Evolutionary conservation across 2,888 invertebrate species (phyloP), one percentile per base, ranked within the genome.

Genomic region (Troides oblongomaculatus): DNA sequence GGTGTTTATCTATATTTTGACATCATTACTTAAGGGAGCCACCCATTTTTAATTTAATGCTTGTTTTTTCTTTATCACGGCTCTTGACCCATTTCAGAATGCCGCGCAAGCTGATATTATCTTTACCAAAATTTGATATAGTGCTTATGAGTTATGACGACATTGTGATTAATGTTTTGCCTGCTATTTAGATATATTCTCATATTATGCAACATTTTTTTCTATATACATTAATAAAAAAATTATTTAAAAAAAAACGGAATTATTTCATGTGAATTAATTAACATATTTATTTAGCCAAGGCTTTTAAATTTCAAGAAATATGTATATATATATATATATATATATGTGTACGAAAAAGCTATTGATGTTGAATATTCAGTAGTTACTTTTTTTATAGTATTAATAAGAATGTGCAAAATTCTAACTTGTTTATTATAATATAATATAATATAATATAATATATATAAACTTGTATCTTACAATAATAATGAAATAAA

Each of bases 1-100:
- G 91, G 90, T 92, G 92, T 74, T 84, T 77, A 81, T 84, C 82
- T 85, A 86, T 92, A 90, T 92, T 92, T 92, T 91, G 92, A 92
- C 91, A 90, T 88, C 83, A 85, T 87, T 87, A 90, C 84, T 92
- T 90, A 92, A 89, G 88, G 88, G 89, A 90, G 88, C 87, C 89
- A 83, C 89, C 89, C 85, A 85, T 85, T 88, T 76, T 84, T 84
- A 80, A 85, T 87, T 87, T 86, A 84, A 85, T 82, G 83, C 82
- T 79, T 73, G 72, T 77, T 84, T 77, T 77, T 46, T 46, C 69
- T 76, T 82, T 77, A 60, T 70, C 61, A 60, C 61, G 58, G 82
- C 81, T 84, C 84, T 86, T 89, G 90, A 88, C 89, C 89, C 86
- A 88, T 85, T 89, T 89, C 79, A 75, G 76, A 84, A 80, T 73